Percentiles rank a stretch among this genome's conserved stretches.
phyloP scores from a whole-genome alignment of 2,797 vertebrate genomes.

The Petrocephalus sullivani region DNA sequence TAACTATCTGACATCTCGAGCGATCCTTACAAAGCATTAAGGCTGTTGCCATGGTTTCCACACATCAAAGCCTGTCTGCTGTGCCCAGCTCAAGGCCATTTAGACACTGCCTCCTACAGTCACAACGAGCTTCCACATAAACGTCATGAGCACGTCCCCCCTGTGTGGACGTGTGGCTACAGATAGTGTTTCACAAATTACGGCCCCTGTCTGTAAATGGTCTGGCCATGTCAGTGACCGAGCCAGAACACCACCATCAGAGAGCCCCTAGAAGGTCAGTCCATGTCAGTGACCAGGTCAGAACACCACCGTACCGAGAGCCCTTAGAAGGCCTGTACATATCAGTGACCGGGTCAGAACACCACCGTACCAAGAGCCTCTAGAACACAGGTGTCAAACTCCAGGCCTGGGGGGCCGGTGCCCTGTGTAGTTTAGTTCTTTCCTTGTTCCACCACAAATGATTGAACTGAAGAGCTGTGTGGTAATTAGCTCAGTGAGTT shows the following conservation, averaged over 20 bases:
- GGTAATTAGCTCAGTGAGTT: too few relatives aligned
- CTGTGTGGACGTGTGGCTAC: neutral
- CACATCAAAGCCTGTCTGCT: neutral
- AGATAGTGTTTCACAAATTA: neutral
- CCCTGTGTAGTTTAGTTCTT: too few relatives aligned
- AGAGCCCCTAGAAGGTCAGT: neutral
- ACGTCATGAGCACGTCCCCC: neutral
- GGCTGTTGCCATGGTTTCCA: neutral
- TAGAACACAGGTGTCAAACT: too few relatives aligned
- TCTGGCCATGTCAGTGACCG: neutral
- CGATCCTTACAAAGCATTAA: neutral
- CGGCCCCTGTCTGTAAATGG: neutral
- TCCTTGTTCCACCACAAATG: too few relatives aligned
- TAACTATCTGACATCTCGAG: neutral
- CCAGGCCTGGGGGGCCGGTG: too few relatives aligned
- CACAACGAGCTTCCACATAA: neutral
- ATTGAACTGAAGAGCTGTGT: too few relatives aligned
- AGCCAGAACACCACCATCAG: neutral
- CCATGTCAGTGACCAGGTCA: neutral
- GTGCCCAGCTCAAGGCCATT: neutral
- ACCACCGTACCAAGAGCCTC: too few relatives aligned
- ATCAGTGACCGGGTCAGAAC: too few relatives aligned
- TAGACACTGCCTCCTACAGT: neutral
- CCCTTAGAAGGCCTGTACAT: neutral
- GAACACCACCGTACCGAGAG: neutral